Conservation (phyloP, 2,797 vertebrate genomes). For the Octomys mimax region DNA sequence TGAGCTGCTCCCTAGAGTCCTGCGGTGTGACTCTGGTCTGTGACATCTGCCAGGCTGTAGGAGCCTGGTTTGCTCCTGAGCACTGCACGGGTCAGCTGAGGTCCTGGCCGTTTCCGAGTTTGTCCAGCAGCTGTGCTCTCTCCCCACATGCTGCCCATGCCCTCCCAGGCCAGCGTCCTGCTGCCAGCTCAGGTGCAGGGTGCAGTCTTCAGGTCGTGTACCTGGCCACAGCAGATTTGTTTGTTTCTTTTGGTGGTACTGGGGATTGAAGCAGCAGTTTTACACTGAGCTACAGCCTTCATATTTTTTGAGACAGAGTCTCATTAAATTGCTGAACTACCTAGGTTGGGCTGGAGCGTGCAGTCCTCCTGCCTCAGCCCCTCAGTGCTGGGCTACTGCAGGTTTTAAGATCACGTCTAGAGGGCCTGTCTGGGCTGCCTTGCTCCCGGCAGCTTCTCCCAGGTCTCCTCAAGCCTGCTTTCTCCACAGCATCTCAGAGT, state of each 20-base stretch:
- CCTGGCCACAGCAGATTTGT: background rate
- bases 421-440: accelerated
- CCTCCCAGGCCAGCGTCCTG: background rate
- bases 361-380: background rate
- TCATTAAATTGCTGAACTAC: background rate
- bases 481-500: background rate
- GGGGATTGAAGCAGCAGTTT: background rate
- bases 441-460: background rate
- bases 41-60: background rate
- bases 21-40: background rate
- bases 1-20: background rate
- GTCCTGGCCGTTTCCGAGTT: accelerated
- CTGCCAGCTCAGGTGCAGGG: background rate
- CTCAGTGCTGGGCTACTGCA: accelerated
- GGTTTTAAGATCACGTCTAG: accelerated
- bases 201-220: background rate
- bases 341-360: background rate
- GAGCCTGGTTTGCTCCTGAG: background rate
- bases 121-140: accelerated
- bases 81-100: background rate
- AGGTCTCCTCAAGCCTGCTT: accelerated
- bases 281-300: background rate
- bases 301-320: background rate
- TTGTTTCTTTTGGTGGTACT: background rate
- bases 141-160: accelerated